These are phyloP conservation scores for Dolichopus griseipennis DNA, from an alignment of 2,888 invertebrate genomes.

Conservation along the genomic window DNA sequence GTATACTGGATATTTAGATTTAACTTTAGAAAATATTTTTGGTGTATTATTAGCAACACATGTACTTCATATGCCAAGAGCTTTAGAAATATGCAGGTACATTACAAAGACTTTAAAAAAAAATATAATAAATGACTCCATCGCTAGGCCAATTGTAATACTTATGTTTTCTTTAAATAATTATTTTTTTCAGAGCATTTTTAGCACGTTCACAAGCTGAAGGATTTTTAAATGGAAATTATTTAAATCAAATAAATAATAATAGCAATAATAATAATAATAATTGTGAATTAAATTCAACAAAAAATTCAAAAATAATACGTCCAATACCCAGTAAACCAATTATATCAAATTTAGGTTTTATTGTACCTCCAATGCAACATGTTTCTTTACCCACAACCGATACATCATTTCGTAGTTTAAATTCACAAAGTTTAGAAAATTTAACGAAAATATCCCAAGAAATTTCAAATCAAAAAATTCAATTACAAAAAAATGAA, in stretches of 20 bases:
- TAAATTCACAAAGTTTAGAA: constrained; percentile 18
- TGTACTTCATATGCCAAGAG: constrained; percentile 63
- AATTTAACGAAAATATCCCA: neutral
- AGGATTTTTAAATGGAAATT: constrained; percentile 31
- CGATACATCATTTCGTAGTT: constrained; percentile 27
- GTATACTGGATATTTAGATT: constrained; percentile 64
- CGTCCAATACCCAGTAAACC: constrained; percentile 51
- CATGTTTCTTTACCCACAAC: constrained; percentile 27
- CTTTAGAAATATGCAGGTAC: constrained; percentile 55
- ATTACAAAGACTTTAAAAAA: constrained; percentile 11
- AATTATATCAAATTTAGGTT: constrained; percentile 36
- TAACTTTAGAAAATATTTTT: constrained; percentile 62
- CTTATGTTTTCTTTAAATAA: neutral
- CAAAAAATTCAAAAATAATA: constrained; percentile 39
- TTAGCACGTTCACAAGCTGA: constrained; percentile 49
- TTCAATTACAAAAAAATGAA: neutral
- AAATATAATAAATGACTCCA: neutral
- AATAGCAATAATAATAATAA: constrained; percentile 20
- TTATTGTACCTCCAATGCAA: constrained; percentile 33
- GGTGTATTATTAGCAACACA: constrained; percentile 62
- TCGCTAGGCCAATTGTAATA: neutral
- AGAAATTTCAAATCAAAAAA: neutral
- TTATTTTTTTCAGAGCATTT: constrained; percentile 43
- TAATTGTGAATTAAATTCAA: constrained; percentile 16
- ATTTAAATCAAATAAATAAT: constrained; percentile 18